These are phyloP conservation scores for Eugnorisma glareosa DNA, from an alignment of 2,888 invertebrate species.

Conservation along the genomic window DNA sequence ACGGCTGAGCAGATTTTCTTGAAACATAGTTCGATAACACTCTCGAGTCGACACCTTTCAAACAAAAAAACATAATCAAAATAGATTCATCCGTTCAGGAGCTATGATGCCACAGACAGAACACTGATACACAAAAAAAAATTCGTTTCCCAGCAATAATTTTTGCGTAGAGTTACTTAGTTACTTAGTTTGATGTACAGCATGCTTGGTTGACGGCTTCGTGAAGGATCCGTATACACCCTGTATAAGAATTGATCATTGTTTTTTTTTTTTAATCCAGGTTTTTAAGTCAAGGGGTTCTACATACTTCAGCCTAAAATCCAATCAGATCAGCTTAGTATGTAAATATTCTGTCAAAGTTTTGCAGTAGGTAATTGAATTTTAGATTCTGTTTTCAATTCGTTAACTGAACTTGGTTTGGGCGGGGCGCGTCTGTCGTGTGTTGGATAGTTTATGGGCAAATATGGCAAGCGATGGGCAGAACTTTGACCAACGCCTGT, in stretches of 20 bases:
- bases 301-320: constrained; percentile 3
- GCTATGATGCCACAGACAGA: no score
- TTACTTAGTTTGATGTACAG: no score
- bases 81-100: no score
- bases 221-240: no score
- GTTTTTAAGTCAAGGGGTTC: not conserved
- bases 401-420: constrained; percentile 56
- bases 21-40: no score
- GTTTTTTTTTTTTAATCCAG: not conserved
- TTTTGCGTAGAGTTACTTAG: no score
- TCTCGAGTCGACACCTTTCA: no score
- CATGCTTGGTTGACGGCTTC: no score
- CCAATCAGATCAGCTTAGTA: constrained; percentile 20
- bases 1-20: no score
- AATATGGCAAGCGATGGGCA: constrained; percentile 18
- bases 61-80: no score
- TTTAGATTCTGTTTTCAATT: constrained; percentile 61
- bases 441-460: constrained; percentile 50
- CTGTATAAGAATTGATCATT: not conserved
- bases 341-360: constrained; percentile 47
- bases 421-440: constrained; percentile 52
- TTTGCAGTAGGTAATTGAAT: constrained; percentile 53
- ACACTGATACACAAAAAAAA: no score
- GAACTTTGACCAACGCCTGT: constrained; percentile 20
- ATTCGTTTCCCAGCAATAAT: no score